Percentiles rank a stretch among this genome's conserved stretches.
Conservation (phyloP, 2,797 vertebrate genomes). For the Monodelphis domestica region DNA sequence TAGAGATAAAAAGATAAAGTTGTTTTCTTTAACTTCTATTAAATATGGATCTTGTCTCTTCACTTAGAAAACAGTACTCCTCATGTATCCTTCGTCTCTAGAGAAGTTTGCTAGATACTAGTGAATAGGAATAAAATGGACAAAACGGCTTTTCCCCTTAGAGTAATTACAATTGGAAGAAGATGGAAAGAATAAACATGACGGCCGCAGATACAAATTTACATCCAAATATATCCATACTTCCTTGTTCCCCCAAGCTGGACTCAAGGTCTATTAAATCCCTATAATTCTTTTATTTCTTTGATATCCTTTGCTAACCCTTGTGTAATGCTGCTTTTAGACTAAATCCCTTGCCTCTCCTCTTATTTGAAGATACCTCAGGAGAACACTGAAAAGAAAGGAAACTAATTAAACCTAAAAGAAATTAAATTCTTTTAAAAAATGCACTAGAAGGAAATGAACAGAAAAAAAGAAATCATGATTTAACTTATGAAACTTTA, state of each 20-base stretch:
- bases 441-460: slow-evolving; percentile 9
- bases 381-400: slow-evolving; percentile 35
- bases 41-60: slow-evolving; percentile 12
- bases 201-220: slow-evolving; percentile 35
- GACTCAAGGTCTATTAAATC: not conserved
- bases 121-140: slow-evolving; percentile 48
- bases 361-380: slow-evolving; percentile 47
- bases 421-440: slow-evolving; percentile 52
- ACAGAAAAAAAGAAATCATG: slow-evolving; percentile 19
- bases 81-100: not conserved
- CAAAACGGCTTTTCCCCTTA: slow-evolving; percentile 23
- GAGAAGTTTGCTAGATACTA: slow-evolving; percentile 23
- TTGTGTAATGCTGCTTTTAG: slow-evolving; percentile 41
- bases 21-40: slow-evolving; percentile 6
- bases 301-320: not conserved
- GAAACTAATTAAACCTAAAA: slow-evolving; percentile 53
- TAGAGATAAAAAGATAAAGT: slow-evolving; percentile 37
- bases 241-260: not conserved
- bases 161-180: slow-evolving; percentile 45
- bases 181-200: not conserved
- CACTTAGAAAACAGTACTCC: not conserved
- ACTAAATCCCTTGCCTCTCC: slow-evolving; percentile 44
- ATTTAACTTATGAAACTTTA: slow-evolving; percentile 46
- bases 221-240: not conserved
- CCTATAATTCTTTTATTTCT: slow-evolving; percentile 1